Evolutionary conservation across 2,797 vertebrate genomes (phyloP).

Genomic region (Astyanax mexicanus): DNA sequence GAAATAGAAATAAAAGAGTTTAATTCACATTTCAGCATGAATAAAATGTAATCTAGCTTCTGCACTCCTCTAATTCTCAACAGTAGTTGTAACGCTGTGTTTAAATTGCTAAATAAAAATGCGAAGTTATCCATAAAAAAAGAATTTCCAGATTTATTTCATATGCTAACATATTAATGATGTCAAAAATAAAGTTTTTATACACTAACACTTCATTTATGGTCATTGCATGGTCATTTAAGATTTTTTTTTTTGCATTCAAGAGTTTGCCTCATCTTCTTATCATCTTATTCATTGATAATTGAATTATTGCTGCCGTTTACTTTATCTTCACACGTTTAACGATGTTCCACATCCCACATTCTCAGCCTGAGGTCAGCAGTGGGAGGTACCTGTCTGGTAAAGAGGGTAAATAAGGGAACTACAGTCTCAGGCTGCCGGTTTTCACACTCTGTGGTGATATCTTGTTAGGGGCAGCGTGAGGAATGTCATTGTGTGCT

Average conservation of each 20-base stretch:
- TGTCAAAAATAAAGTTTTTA: too few species aligned
- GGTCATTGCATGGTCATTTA: neutral
- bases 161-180: too few species aligned
- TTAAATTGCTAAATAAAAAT: too few species aligned
- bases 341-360: neutral
- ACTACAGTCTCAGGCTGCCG: conserved; percentile 3
- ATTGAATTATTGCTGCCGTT: neutral
- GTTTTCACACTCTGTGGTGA: conserved; percentile 16
- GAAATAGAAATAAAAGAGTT: too few species aligned
- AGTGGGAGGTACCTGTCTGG: neutral
- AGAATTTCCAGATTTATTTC: too few species aligned
- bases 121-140: too few species aligned
- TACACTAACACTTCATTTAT: neutral
- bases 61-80: too few species aligned
- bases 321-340: too few species aligned
- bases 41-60: too few species aligned
- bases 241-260: neutral
- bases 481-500: conserved; percentile 50
- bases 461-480: conserved; percentile 35
- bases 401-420: neutral
- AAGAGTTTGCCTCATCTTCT: neutral
- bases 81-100: too few species aligned
- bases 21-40: too few species aligned
- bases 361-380: neutral
- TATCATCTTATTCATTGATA: neutral